These are phyloP conservation scores for Ploceus nigricollis DNA, from an alignment of 2,113 vertebrate species.

Conservation along the genomic window DNA sequence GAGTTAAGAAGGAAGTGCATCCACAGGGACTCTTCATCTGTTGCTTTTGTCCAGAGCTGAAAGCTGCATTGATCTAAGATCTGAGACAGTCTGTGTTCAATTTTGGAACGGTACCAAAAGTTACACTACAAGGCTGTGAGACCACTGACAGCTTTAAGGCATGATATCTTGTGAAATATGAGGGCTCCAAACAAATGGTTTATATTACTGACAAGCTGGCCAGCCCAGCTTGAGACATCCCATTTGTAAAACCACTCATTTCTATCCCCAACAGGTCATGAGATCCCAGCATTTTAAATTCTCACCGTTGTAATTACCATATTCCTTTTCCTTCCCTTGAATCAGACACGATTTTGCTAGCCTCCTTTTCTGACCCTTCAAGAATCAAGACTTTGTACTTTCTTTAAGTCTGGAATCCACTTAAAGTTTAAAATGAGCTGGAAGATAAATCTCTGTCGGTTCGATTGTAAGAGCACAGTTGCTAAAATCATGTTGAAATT, in stretches of 20 bases:
- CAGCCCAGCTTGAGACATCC: not conserved
- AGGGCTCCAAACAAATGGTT: slow-evolving; percentile 41
- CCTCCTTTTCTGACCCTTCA: slow-evolving; percentile 27
- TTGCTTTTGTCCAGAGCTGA: slow-evolving; percentile 47
- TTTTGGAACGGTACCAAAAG: slow-evolving; percentile 37
- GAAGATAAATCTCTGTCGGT: slow-evolving; percentile 41
- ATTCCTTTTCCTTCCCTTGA: not conserved
- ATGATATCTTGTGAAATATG: slow-evolving; percentile 3
- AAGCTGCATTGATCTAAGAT: slow-evolving; percentile 43
- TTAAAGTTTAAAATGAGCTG: slow-evolving; percentile 49
- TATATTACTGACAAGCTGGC: slow-evolving; percentile 17
- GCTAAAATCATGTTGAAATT: slow-evolving; percentile 40
- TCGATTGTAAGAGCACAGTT: not conserved
- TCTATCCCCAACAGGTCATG: not conserved
- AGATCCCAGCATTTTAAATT: not conserved
- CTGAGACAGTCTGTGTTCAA: slow-evolving; percentile 16
- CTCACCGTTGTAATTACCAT: not conserved
- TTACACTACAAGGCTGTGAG: not conserved
- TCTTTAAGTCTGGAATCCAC: slow-evolving; percentile 47
- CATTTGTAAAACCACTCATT: not conserved
- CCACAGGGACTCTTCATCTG: slow-evolving; percentile 8
- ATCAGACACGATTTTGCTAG: not conserved
- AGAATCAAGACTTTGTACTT: slow-evolving; percentile 29
- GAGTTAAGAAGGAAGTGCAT: not conserved
- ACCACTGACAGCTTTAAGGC: slow-evolving; percentile 47